Evolutionary conservation across 2,797 vertebrate species (phyloP).

Genomic region (Leptatherina wallacei): DNA sequence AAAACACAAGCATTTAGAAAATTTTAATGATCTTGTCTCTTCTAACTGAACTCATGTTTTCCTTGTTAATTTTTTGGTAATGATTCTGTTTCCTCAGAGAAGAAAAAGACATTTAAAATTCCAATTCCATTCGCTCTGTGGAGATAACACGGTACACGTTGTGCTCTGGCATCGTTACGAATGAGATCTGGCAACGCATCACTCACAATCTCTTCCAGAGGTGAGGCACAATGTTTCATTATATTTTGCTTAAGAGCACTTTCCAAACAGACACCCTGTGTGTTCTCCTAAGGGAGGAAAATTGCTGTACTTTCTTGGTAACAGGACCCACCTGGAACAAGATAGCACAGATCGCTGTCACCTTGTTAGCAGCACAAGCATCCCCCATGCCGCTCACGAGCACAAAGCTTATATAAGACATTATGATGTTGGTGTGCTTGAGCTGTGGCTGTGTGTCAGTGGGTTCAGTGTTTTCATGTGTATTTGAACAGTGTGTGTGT

Average conservation of each 20-base stretch:
- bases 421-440: constrained; percentile 55
- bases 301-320: constrained; percentile 54
- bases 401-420: constrained; percentile 63
- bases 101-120: constrained; percentile 42
- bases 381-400: constrained; percentile 33
- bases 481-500: constrained; percentile 56
- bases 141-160: constrained; percentile 51
- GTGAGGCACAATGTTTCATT: constrained; percentile 55
- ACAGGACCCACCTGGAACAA: constrained; percentile 62
- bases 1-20: constrained; percentile 20
- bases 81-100: constrained; percentile 40
- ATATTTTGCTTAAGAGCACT: constrained; percentile 48
- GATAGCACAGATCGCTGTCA: constrained; percentile 67
- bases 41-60: constrained; percentile 37
- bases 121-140: constrained; percentile 42
- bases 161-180: constrained; percentile 54
- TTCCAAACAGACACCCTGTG: constrained; percentile 33
- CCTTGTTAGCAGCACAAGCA: constrained; percentile 52
- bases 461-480: constrained; percentile 77
- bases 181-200: constrained; percentile 54
- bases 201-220: constrained; percentile 31
- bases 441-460: constrained; percentile 66
- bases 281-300: constrained; percentile 36
- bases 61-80: constrained; percentile 52
- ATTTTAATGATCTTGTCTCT: constrained; percentile 46